These are phyloP conservation scores for Pteropus rufus DNA, from an alignment of 2,797 vertebrate genomes.

Conservation along the genomic window DNA sequence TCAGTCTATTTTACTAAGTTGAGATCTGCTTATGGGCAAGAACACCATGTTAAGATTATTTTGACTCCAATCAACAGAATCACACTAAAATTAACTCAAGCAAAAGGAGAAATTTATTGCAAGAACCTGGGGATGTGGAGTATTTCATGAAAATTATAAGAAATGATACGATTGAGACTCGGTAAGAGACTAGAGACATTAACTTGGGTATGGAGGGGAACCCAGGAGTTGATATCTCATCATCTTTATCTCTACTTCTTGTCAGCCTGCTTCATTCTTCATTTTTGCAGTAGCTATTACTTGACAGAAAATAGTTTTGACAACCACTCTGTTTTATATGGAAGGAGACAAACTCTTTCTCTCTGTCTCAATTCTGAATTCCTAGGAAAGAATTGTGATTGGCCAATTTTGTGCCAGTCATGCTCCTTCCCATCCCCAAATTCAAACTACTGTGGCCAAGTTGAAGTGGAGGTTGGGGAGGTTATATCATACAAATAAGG, in stretches of 20 bases:
- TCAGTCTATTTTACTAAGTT: not conserved
- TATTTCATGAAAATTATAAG: not conserved
- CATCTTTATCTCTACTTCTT: not conserved
- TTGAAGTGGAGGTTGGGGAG: not conserved
- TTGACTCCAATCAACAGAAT: not conserved
- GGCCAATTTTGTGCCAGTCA: not conserved
- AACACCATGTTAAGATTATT: not conserved
- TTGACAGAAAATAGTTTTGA: not conserved
- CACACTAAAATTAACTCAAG: not conserved
- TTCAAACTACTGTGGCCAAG: not conserved
- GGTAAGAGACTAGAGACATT: not conserved
- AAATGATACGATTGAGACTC: not conserved
- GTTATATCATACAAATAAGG: not conserved
- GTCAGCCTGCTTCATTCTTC: not conserved
- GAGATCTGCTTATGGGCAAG: not conserved
- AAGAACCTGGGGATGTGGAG: not conserved
- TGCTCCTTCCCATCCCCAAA: not conserved
- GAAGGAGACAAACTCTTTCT: not conserved
- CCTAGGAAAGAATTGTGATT: not conserved
- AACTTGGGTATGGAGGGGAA: not conserved
- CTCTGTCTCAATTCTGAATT: not conserved
- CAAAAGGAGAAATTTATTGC: not conserved
- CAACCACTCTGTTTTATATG: not conserved
- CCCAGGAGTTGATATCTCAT: not conserved
- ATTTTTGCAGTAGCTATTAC: not conserved